These are phyloP conservation scores for Perizoma flavofasciatum DNA, from an alignment of 2,888 invertebrate species.

Conservation along the genomic window DNA sequence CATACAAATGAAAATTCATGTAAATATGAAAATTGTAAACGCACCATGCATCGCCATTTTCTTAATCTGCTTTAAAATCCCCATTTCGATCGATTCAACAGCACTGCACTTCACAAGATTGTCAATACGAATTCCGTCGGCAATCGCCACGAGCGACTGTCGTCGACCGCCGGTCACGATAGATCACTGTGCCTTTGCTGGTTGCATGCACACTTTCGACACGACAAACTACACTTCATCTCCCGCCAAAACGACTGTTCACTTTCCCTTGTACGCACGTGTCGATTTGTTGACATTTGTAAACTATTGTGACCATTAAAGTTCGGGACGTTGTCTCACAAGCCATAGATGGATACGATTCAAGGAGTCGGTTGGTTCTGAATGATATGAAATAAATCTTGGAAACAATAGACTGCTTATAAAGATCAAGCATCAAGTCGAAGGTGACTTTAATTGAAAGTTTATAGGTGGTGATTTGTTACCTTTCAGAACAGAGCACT, in stretches of 20 bases:
- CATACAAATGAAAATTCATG: neutral
- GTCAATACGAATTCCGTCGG: slow-evolving; percentile 35
- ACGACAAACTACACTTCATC: slow-evolving; percentile 49
- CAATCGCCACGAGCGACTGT: slow-evolving; percentile 55
- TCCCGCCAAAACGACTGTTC: slow-evolving; percentile 60
- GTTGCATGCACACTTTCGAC: slow-evolving; percentile 36
- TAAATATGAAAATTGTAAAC: slow-evolving; percentile 39
- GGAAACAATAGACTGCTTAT: neutral
- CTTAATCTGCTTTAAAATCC: slow-evolving; percentile 77
- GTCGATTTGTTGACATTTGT: slow-evolving; percentile 24
- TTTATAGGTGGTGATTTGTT: neutral
- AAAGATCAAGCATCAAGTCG: neutral
- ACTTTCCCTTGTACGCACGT: slow-evolving; percentile 40
- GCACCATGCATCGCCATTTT: slow-evolving; percentile 71
- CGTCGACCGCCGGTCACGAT: slow-evolving; percentile 54
- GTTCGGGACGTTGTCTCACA: neutral
- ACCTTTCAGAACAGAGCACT: neutral
- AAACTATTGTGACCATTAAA: slow-evolving; percentile 5
- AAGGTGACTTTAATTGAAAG: neutral
- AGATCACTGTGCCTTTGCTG: slow-evolving; percentile 50
- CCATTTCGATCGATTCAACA: slow-evolving; percentile 51
- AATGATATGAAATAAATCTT: neutral
- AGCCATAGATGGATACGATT: no score
- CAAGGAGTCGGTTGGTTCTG: no score
- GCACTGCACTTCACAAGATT: slow-evolving; percentile 36